Percentiles rank a stretch among this genome's conserved stretches.
These are phyloP conservation scores for Lethrus apterus DNA, from an alignment of 1,140 invertebrate genomes.

Conservation along the genomic window DNA sequence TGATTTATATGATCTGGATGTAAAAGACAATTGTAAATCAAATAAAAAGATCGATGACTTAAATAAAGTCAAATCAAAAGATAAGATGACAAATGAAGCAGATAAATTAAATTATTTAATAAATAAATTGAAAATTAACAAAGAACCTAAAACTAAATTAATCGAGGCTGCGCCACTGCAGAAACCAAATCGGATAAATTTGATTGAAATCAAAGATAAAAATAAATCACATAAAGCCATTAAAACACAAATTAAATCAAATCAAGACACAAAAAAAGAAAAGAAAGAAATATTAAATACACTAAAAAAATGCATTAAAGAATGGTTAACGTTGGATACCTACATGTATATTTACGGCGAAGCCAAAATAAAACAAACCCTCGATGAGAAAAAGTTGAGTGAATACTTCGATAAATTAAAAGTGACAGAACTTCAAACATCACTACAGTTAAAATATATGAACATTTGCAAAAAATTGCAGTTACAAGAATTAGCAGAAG, in stretches of 20 bases:
- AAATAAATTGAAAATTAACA: conserved; percentile 14
- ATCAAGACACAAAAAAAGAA: conserved; percentile 10
- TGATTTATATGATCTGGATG: conserved; percentile 5
- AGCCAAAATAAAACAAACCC: conserved; percentile 47
- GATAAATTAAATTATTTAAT: conserved; percentile 14
- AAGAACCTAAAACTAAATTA: conserved; percentile 13
- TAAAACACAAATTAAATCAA: conserved; percentile 4
- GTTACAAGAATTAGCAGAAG: conserved; percentile 48
- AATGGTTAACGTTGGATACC: conserved; percentile 55
- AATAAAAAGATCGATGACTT: conserved; percentile 33
- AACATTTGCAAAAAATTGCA: conserved; percentile 48
- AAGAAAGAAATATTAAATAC: conserved; percentile 1
- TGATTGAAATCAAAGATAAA: conserved; percentile 1
- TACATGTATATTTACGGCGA: conserved; percentile 50
- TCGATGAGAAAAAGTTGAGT: conserved; percentile 48
- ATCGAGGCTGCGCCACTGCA: background rate
- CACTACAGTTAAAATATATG: conserved; percentile 43
- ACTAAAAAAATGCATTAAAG: conserved; percentile 45
- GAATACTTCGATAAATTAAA: conserved; percentile 46
- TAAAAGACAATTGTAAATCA: conserved; percentile 20
- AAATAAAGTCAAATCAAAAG: conserved; percentile 23
- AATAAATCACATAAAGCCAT: background rate
- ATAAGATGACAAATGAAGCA: conserved; percentile 28
- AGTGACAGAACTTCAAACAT: conserved; percentile 23
- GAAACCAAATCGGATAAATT: too few species aligned